Conservation (phyloP, 2,113 vertebrate genomes). For the Psettodes erumei region DNA sequence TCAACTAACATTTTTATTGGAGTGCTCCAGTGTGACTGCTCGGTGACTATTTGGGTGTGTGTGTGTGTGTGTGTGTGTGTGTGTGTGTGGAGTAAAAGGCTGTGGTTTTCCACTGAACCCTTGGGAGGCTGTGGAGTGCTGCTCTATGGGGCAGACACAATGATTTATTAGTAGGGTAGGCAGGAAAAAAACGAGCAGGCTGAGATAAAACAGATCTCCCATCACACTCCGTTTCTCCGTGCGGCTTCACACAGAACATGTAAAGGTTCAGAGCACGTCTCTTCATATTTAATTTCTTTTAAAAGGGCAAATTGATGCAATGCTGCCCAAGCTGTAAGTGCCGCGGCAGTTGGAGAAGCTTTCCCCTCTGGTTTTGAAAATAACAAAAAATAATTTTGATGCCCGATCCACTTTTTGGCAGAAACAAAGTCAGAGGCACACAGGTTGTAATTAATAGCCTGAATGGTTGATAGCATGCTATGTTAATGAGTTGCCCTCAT, state of each 20-base stretch:
- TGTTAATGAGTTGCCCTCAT: constrained; percentile 46
- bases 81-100: constrained; percentile 51
- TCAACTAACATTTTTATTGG: constrained; percentile 63
- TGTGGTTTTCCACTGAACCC: constrained; percentile 73
- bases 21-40: constrained; percentile 54
- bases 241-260: constrained; percentile 15
- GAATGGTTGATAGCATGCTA: constrained; percentile 8
- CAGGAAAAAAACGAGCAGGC: constrained; percentile 56
- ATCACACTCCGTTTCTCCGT: constrained; percentile 52
- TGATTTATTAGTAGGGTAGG: constrained; percentile 69
- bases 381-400: background rate
- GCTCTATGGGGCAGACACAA: constrained; percentile 61
- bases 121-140: constrained; percentile 63
- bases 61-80: no score
- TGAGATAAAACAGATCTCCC: constrained; percentile 71
- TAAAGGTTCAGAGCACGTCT: constrained; percentile 20
- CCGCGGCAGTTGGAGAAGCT: background rate
- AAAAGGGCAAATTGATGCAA: background rate
- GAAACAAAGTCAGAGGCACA: constrained; percentile 2
- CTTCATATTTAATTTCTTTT: no score
- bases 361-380: background rate
- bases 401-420: constrained; percentile 3
- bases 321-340: background rate
- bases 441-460: constrained; percentile 25
- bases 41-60: constrained; percentile 43